phyloP scores from a whole-genome alignment of 1,140 invertebrate genomes.

The Plectus sambesii region DNA sequence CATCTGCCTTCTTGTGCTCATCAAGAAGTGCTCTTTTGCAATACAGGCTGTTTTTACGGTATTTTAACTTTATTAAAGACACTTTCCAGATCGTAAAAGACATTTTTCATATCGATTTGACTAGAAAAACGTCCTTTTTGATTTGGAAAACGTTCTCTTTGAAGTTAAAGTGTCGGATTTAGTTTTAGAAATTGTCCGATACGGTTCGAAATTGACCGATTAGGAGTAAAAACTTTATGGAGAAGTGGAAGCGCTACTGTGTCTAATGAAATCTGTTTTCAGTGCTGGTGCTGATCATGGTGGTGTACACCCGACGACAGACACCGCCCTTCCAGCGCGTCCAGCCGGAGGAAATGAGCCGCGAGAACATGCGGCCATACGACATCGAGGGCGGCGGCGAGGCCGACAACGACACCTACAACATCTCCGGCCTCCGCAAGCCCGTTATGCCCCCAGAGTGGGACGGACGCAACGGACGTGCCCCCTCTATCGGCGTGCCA shows the following conservation, averaged over 20 bases:
- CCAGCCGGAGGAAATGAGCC: slow-evolving; percentile 41
- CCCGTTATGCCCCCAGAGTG: slow-evolving; percentile 42
- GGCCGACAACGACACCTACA: slow-evolving; percentile 41
- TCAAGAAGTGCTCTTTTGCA: slow-evolving; percentile 26
- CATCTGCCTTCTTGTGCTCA: slow-evolving; percentile 25
- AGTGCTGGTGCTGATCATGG: slow-evolving; percentile 34
- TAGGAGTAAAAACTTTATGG: too few species aligned
- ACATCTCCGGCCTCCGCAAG: slow-evolving; percentile 38
- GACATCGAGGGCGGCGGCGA: slow-evolving; percentile 43
- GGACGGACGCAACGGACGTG: slow-evolving; percentile 18
- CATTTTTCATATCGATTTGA: not conserved
- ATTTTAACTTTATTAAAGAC: slow-evolving; percentile 14
- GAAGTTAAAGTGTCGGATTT: too few species aligned
- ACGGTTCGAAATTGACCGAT: too few species aligned
- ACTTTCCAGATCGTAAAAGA: slow-evolving; percentile 1
- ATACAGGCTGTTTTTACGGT: too few species aligned
- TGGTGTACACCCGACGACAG: slow-evolving; percentile 25
- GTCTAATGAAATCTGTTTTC: too few species aligned
- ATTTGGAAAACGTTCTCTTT: too few species aligned
- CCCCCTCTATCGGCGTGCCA: slow-evolving; percentile 24
- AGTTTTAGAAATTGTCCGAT: too few species aligned
- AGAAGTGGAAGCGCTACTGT: too few species aligned
- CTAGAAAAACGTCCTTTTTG: too few species aligned
- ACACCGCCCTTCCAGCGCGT: slow-evolving; percentile 34
- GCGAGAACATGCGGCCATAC: slow-evolving; percentile 39